These are phyloP conservation scores for Ophion costatus DNA, from an alignment of 2,888 invertebrate species.

Conservation along the genomic window DNA sequence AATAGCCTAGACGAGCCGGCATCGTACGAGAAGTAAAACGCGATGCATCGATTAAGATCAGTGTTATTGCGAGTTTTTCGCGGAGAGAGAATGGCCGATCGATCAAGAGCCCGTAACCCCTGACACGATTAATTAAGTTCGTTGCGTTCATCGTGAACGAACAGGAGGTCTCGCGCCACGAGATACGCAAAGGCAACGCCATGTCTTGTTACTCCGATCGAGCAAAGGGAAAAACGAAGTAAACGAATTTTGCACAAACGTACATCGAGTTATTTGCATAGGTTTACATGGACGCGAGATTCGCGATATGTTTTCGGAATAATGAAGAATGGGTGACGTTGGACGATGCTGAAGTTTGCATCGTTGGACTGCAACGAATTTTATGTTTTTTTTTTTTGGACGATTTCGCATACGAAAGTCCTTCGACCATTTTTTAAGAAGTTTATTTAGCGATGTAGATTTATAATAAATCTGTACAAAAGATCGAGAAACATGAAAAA, in stretches of 20 bases:
- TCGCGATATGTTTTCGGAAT: too few relatives aligned
- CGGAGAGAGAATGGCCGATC: constrained; percentile 27
- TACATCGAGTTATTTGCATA: background rate
- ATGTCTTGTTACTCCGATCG: background rate
- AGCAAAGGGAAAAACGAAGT: background rate
- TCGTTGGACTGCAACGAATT: too few relatives aligned
- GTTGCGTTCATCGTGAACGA: constrained; percentile 22
- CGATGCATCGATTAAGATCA: constrained; percentile 3
- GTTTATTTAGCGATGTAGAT: too few relatives aligned
- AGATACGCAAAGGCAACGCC: background rate
- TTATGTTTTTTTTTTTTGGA: too few relatives aligned
- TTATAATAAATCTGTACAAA: too few relatives aligned
- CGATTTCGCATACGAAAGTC: too few relatives aligned
- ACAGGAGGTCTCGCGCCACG: background rate
- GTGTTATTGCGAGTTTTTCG: constrained; percentile 1
- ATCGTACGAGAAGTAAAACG: background rate
- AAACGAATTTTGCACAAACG: background rate
- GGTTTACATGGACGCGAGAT: too few relatives aligned
- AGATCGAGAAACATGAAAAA: too few relatives aligned
- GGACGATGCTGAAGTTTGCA: too few relatives aligned
- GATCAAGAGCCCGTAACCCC: constrained; percentile 42
- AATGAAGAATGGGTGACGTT: too few relatives aligned
- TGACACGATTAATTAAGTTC: constrained; percentile 49
- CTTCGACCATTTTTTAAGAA: too few relatives aligned
- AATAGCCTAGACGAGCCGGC: background rate